Conservation (phyloP, 2,888 invertebrate genomes). For the Pristionchus entomophagus region DNA sequence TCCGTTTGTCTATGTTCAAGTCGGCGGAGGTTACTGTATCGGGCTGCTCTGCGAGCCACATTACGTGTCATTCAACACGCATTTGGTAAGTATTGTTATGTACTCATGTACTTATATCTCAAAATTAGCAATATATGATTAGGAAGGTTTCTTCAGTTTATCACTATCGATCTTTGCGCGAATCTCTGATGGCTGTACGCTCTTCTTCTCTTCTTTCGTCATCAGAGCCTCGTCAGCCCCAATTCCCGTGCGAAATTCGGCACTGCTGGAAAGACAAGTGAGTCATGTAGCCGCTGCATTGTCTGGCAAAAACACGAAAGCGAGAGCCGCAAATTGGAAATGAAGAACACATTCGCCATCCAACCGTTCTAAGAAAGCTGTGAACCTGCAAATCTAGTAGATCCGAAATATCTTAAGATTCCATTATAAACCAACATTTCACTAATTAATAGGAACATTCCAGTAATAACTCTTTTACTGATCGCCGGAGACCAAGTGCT, state of each 20-base stretch:
- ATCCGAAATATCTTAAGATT: too few relatives aligned
- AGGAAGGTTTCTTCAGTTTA: not conserved
- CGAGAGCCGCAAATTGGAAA: too few relatives aligned
- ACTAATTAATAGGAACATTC: not conserved
- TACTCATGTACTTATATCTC: not conserved
- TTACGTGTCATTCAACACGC: not conserved
- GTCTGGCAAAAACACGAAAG: too few relatives aligned
- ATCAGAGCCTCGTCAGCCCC: not conserved
- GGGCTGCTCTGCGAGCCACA: not conserved
- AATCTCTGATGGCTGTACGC: not conserved
- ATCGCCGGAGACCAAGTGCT: not conserved
- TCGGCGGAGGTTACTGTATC: not conserved
- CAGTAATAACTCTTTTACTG: not conserved
- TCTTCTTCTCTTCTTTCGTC: not conserved
- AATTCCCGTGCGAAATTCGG: not conserved
- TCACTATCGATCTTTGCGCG: not conserved
- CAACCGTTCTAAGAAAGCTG: too few relatives aligned
- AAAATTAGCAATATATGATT: not conserved
- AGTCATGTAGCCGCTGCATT: too few relatives aligned
- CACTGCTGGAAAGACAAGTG: not conserved
- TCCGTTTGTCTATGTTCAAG: not conserved
- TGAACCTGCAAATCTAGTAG: too few relatives aligned
- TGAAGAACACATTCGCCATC: too few relatives aligned
- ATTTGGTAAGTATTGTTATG: not conserved
- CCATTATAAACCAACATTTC: too few relatives aligned